A percentile compares a stretch with the other conserved stretches of the same genome.
These are phyloP conservation scores for Brienomyrus brachyistius DNA, from an alignment of 2,113 vertebrate species.

Conservation along the genomic window DNA sequence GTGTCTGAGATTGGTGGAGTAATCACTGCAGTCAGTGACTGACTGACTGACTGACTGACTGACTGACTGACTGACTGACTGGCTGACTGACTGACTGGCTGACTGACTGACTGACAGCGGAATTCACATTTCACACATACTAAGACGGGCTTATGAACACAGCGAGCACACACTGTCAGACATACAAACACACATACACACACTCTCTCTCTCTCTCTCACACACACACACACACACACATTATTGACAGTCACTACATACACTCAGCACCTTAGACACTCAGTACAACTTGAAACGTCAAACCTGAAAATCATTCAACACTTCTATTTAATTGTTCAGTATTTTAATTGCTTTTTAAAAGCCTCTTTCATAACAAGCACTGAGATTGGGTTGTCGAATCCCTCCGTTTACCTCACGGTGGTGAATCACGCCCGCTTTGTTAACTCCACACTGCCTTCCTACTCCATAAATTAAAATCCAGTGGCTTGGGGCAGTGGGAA, in stretches of 20 bases:
- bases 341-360: neutral
- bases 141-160: neutral
- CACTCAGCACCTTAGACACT: neutral
- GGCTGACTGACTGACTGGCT: constrained; percentile 22
- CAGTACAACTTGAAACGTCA: neutral
- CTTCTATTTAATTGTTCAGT: neutral
- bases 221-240: neutral
- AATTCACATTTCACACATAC: constrained; percentile 23
- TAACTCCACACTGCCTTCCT: constrained; percentile 15
- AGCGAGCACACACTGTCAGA: neutral
- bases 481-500: constrained; percentile 23
- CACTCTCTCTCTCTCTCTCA: neutral
- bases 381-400: neutral
- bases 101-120: constrained; percentile 31
- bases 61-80: constrained; percentile 14
- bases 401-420: neutral
- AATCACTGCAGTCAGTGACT: constrained; percentile 37
- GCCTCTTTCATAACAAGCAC: neutral
- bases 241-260: neutral
- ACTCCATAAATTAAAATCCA: constrained; percentile 20
- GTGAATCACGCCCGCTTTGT: constrained; percentile 15
- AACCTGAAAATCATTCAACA: neutral
- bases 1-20: constrained; percentile 49
- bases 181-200: neutral
- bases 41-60: constrained; percentile 36